Conservation (phyloP, 1,140 invertebrate species). For the Anastrepha obliqua region DNA sequence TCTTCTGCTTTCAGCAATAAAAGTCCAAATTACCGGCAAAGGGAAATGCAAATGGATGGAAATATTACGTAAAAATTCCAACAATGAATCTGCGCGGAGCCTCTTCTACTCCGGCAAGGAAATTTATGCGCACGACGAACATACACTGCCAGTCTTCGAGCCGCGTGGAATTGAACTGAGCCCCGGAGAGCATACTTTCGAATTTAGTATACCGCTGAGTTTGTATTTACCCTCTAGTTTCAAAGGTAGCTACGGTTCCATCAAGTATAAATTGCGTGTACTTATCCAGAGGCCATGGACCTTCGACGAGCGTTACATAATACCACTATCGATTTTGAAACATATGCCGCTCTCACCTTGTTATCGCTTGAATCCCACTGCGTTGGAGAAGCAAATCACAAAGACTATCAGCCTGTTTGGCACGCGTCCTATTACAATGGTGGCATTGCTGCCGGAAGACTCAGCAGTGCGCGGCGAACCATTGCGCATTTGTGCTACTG, state of each 20-base stretch:
- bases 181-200: slow-evolving; percentile 69
- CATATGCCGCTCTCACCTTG: slow-evolving; percentile 63
- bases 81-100: slow-evolving; percentile 69
- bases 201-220: slow-evolving; percentile 66
- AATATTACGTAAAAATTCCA: slow-evolving; percentile 66
- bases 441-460: slow-evolving; percentile 67
- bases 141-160: slow-evolving; percentile 66
- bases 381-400: slow-evolving; percentile 70
- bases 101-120: slow-evolving; percentile 71
- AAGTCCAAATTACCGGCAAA: slow-evolving; percentile 72
- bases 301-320: slow-evolving; percentile 69
- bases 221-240: slow-evolving; percentile 68
- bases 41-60: slow-evolving; percentile 73
- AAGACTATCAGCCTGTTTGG: slow-evolving; percentile 72
- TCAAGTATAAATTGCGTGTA: slow-evolving; percentile 72
- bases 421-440: slow-evolving; percentile 69
- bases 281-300: slow-evolving; percentile 68
- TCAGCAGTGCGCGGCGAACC: slow-evolving; percentile 69
- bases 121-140: slow-evolving; percentile 70
- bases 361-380: slow-evolving; percentile 62
- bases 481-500: slow-evolving; percentile 69
- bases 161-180: slow-evolving; percentile 66
- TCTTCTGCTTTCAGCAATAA: slow-evolving; percentile 62
- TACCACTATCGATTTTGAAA: slow-evolving; percentile 69
- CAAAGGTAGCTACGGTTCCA: slow-evolving; percentile 69